phyloP scores from a whole-genome alignment of 2,888 invertebrate species.

The Nysson spinosus region DNA sequence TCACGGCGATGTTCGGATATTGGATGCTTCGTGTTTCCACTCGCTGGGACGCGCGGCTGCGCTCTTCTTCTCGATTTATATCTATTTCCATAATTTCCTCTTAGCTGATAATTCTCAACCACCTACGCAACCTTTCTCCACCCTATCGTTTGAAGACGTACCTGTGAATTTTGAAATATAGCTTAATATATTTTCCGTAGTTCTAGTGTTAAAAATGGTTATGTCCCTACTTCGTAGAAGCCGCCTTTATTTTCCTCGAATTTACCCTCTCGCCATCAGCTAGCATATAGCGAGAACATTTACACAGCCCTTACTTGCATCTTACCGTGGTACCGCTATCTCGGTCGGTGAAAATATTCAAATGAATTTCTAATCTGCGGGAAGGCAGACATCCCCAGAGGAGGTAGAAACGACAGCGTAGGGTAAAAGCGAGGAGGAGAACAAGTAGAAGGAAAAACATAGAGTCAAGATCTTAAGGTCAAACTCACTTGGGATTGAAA shows the following conservation, averaged over 20 bases:
- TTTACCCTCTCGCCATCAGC: conserved; percentile 28
- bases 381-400: conserved; percentile 61
- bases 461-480: conserved; percentile 20
- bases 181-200: no score
- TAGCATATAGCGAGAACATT: conserved; percentile 30
- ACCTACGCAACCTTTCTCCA: conserved; percentile 51
- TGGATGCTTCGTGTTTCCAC: conserved; percentile 33
- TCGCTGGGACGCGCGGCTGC: conserved; percentile 31
- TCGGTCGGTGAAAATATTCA: conserved; percentile 75
- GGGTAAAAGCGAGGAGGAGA: conserved; percentile 29
- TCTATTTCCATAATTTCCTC: conserved; percentile 76
- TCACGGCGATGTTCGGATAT: conserved; percentile 30
- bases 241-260: conserved; percentile 18
- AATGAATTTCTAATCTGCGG: conserved; percentile 79
- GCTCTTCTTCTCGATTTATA: conserved; percentile 71
- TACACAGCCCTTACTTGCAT: conserved; percentile 36
- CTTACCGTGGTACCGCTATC: conserved; percentile 49
- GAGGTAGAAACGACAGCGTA: conserved; percentile 38
- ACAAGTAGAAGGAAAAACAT: conserved; percentile 41
- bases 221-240: no score
- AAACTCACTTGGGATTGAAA: neutral
- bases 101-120: conserved; percentile 72
- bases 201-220: no score
- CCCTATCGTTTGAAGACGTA: conserved; percentile 26
- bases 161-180: no score